phyloP scores from a whole-genome alignment of 2,113 vertebrate genomes.

The Sylvicapra grimmia region DNA sequence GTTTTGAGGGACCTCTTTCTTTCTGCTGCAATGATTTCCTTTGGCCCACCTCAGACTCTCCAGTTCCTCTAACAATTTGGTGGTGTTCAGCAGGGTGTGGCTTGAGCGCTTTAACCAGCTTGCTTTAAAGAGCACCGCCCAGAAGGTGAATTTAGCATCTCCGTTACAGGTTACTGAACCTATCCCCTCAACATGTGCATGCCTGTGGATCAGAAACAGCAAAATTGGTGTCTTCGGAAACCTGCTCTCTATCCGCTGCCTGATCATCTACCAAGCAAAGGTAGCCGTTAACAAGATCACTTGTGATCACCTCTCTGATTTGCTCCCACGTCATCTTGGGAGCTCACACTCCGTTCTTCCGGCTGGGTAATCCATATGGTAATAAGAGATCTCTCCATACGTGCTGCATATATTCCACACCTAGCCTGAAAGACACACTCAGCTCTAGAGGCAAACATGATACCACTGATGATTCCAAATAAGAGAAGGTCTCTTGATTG shows the following conservation, averaged over 20 bases:
- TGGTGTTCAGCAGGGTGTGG: not conserved
- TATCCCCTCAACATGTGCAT: too few relatives aligned
- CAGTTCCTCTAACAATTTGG: not conserved
- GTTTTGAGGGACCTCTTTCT: not conserved
- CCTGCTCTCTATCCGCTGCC: not conserved
- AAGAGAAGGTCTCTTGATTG: not conserved
- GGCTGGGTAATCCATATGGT: accelerated
- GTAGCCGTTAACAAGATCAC: too few relatives aligned
- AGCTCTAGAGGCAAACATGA: not conserved
- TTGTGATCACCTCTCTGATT: not conserved
- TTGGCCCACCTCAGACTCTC: not conserved
- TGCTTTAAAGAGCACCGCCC: not conserved
- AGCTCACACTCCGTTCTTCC: not conserved
- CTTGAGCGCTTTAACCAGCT: not conserved
- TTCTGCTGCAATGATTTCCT: not conserved
- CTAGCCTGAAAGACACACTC: not conserved
- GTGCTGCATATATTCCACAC: accelerated
- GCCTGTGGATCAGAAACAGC: not conserved
- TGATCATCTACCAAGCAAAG: not conserved
- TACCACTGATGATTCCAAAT: not conserved
- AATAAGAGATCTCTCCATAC: not conserved
- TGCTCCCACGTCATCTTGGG: not conserved
- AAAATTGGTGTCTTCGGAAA: not conserved
- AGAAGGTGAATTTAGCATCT: not conserved
- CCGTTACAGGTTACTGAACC: not conserved